A percentile compares a stretch with the other conserved stretches of the same genome.
Conservation (phyloP, 1,140 invertebrate genomes). For the Saccostrea glomerata region DNA sequence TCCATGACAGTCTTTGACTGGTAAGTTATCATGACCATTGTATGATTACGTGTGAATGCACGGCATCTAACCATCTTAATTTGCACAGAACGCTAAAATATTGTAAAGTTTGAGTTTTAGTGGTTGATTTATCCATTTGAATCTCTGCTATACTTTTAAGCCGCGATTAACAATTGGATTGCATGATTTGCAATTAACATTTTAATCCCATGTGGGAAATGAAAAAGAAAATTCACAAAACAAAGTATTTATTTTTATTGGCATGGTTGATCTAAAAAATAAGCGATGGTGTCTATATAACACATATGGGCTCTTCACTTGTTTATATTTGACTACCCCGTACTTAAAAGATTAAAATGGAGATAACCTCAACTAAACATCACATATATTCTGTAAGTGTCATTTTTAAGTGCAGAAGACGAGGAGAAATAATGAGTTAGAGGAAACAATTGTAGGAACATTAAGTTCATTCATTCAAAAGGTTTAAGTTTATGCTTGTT, state of each 20-base stretch:
- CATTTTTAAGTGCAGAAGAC: neutral
- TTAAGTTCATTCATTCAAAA: neutral
- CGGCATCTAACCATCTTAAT: neutral
- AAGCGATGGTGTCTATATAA: neutral
- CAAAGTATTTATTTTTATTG: constrained; percentile 1
- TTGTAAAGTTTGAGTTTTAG: neutral
- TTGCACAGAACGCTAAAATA: neutral
- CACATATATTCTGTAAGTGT: neutral
- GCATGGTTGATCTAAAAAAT: neutral
- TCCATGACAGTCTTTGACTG: constrained; percentile 61
- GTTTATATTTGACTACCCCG: neutral
- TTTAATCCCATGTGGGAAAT: neutral
- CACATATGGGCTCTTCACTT: neutral
- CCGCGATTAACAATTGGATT: neutral
- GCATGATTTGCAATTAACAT: neutral
- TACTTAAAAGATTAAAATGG: neutral
- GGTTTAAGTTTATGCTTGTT: neutral
- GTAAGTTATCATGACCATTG: constrained; percentile 27
- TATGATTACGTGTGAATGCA: neutral
- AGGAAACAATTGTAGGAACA: neutral
- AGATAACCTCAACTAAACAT: neutral
- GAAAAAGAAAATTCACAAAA: neutral
- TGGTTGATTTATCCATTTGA: neutral
- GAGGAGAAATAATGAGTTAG: neutral
- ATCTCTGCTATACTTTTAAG: neutral